A percentile compares a stretch with the other conserved stretches of the same genome.
These are phyloP conservation scores for Tipula vernalis DNA, from an alignment of 2,888 invertebrate genomes.

Conservation along the genomic window DNA sequence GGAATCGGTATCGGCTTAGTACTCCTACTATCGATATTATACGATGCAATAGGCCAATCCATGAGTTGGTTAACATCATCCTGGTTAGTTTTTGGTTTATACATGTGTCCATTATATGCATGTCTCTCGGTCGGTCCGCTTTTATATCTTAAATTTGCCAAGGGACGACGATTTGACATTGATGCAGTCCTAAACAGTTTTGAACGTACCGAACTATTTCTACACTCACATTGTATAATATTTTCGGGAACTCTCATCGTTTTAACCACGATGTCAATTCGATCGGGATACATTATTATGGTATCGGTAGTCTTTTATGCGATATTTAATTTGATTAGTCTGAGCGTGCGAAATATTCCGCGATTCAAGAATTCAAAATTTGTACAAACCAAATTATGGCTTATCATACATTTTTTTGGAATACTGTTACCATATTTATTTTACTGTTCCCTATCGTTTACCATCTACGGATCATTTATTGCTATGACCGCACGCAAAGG, in stretches of 20 bases:
- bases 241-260: constrained; percentile 25
- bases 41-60: constrained; percentile 34
- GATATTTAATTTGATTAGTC: constrained; percentile 21
- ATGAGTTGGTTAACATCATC: constrained; percentile 49
- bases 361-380: neutral
- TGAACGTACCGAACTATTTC: constrained; percentile 25
- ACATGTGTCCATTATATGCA: constrained; percentile 33
- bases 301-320: constrained; percentile 30
- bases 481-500: constrained; percentile 48
- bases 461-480: constrained; percentile 41
- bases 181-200: constrained; percentile 24
- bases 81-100: constrained; percentile 39
- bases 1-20: constrained; percentile 24
- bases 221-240: constrained; percentile 31
- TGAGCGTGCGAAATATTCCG: constrained; percentile 21
- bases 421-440: constrained; percentile 35
- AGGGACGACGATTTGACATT: neutral
- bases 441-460: constrained; percentile 39
- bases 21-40: constrained; percentile 27
- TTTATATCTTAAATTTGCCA: constrained; percentile 21
- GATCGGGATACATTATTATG: constrained; percentile 31
- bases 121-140: constrained; percentile 30
- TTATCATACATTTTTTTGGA: constrained; percentile 31
- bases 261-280: constrained; percentile 27
- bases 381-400: constrained; percentile 20